These are phyloP conservation scores for Charadrius vociferus DNA, from an alignment of 2,113 vertebrate species.

Conservation along the genomic window DNA sequence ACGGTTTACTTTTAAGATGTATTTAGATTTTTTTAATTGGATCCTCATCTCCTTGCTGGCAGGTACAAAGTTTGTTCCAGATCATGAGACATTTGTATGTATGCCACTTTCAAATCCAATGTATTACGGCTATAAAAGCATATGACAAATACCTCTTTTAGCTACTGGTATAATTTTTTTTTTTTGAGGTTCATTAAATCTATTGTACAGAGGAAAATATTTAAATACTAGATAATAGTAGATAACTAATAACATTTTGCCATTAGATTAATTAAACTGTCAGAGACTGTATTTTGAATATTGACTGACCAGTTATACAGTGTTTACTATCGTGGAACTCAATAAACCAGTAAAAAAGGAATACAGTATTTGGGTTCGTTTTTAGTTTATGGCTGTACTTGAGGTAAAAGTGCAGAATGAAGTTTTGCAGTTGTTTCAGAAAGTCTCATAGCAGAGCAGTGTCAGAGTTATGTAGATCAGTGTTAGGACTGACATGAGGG, in stretches of 20 bases:
- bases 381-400: not conserved
- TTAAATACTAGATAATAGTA: not conserved
- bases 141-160: not conserved
- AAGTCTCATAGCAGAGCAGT: not conserved
- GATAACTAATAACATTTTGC: not conserved
- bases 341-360: not conserved
- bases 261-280: not conserved
- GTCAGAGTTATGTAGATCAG: not conserved
- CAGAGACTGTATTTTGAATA: not conserved
- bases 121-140: not conserved
- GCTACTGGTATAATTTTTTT: not conserved
- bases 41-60: not conserved
- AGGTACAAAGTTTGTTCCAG: not conserved
- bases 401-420: not conserved
- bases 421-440: not conserved
- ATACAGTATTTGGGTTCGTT: not conserved
- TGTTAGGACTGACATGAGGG: not conserved
- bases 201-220: not conserved
- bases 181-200: not conserved
- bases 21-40: not conserved
- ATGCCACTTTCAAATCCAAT: not conserved
- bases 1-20: not conserved
- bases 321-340: not conserved
- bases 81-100: not conserved
- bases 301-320: not conserved